phyloP scores from a whole-genome alignment of 2,113 vertebrate genomes.

The Origma solitaria region DNA sequence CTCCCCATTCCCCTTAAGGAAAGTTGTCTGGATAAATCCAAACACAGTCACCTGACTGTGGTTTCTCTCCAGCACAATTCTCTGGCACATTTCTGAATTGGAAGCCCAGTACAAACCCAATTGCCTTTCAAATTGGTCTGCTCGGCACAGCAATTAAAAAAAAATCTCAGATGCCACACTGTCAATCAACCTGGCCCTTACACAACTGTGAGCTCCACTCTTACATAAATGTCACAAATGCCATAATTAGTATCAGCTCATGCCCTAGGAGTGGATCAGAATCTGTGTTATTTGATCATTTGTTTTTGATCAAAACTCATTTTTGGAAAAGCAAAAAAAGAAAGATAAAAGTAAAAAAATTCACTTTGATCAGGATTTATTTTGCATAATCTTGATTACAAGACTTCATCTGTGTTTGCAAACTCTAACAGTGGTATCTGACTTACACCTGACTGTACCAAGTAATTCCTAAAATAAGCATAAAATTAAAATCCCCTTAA shows the following conservation, averaged over 20 bases:
- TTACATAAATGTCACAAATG: background rate
- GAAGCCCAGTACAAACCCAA: background rate
- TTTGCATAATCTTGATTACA: conserved; percentile 28
- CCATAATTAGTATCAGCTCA: conserved; percentile 15
- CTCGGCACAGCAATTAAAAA: background rate
- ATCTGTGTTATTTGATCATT: conserved; percentile 54
- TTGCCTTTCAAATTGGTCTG: background rate
- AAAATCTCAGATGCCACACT: background rate
- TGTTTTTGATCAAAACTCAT: conserved; percentile 29
- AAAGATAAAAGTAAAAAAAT: conserved; percentile 37
- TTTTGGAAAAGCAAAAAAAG: background rate
- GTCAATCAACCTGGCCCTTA: background rate
- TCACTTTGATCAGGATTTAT: conserved; percentile 53
- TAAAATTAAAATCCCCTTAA: background rate
- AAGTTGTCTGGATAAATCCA: background rate
- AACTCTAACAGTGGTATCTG: background rate
- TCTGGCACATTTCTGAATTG: background rate
- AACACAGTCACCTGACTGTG: background rate
- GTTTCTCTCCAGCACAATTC: background rate
- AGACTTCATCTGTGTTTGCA: background rate
- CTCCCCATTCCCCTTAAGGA: background rate
- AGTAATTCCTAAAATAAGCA: conserved; percentile 10
- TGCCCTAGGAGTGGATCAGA: conserved; percentile 8
- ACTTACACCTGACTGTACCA: background rate
- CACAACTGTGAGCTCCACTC: background rate